These are phyloP conservation scores for Nyctereutes procyonoides DNA, from an alignment of 2,113 vertebrate species.

Conservation along the genomic window DNA sequence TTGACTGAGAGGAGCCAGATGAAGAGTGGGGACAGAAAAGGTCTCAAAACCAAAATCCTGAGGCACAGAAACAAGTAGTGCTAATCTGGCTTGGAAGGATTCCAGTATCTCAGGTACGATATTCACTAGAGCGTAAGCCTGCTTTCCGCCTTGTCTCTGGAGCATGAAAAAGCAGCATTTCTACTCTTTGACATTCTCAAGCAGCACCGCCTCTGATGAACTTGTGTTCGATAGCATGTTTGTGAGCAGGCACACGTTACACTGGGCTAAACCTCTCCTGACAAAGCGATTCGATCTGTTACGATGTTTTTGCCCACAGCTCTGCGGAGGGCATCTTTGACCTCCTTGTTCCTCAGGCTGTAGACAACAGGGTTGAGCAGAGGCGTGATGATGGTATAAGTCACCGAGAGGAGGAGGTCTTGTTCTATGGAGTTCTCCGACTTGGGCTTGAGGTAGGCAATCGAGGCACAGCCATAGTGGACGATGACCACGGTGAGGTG, in stretches of 20 bases:
- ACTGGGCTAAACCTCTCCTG: background rate
- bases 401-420: constrained; percentile 49
- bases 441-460: constrained; percentile 63
- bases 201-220: background rate
- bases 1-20: background rate
- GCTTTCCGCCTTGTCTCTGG: background rate
- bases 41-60: background rate
- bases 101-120: background rate
- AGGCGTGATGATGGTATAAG: constrained; percentile 59
- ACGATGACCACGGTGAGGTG: constrained; percentile 50
- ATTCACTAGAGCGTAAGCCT: background rate
- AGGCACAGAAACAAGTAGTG: background rate
- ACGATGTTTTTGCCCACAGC: background rate
- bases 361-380: constrained; percentile 75
- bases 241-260: background rate
- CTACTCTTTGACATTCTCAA: background rate
- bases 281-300: background rate
- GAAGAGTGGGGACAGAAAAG: background rate
- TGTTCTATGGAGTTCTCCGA: background rate
- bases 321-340: constrained; percentile 60
- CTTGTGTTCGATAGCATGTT: background rate
- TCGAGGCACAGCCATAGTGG: background rate
- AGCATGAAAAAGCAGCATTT: background rate
- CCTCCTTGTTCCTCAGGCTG: constrained; percentile 77
- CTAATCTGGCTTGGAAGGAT: background rate